phyloP scores from a whole-genome alignment of 2,797 vertebrate species.

The Poecilia picta region DNA sequence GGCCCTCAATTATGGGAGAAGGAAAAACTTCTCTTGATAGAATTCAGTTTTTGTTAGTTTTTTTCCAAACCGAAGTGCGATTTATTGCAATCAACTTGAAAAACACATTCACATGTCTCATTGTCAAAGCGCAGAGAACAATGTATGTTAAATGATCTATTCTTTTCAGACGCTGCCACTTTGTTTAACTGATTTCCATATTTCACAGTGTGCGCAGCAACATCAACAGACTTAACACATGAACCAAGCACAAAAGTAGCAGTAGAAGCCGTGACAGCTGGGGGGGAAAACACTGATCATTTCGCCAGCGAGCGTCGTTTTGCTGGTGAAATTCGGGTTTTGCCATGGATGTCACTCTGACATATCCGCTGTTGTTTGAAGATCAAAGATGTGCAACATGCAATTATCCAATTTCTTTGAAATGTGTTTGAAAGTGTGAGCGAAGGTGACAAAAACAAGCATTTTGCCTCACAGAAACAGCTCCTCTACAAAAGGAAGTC shows the following conservation, averaged over 20 bases:
- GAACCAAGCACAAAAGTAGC: not conserved
- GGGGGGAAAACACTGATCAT: not conserved
- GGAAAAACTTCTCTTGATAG: constrained; percentile 25
- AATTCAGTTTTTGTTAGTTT: not conserved
- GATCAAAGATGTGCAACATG: not conserved
- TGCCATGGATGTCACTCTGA: not conserved
- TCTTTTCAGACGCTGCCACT: not conserved
- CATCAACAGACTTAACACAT: not conserved
- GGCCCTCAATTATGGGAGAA: constrained; percentile 28
- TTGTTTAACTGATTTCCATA: not conserved
- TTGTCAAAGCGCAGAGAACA: not conserved
- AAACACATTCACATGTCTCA: not conserved
- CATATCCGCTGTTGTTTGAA: too few species aligned
- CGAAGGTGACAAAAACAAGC: not conserved
- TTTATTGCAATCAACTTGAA: constrained; percentile 19
- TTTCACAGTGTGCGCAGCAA: not conserved
- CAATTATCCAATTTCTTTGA: not conserved
- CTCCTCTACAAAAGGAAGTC: not conserved
- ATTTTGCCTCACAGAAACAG: not conserved
- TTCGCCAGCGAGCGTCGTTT: not conserved
- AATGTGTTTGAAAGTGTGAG: not conserved
- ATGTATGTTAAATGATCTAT: not conserved
- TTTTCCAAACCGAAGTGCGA: constrained; percentile 2
- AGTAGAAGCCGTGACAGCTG: not conserved
- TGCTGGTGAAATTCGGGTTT: not conserved